These are phyloP conservation scores for Centroberyx gerrardi DNA, from an alignment of 2,797 vertebrate species.

Conservation along the genomic window DNA sequence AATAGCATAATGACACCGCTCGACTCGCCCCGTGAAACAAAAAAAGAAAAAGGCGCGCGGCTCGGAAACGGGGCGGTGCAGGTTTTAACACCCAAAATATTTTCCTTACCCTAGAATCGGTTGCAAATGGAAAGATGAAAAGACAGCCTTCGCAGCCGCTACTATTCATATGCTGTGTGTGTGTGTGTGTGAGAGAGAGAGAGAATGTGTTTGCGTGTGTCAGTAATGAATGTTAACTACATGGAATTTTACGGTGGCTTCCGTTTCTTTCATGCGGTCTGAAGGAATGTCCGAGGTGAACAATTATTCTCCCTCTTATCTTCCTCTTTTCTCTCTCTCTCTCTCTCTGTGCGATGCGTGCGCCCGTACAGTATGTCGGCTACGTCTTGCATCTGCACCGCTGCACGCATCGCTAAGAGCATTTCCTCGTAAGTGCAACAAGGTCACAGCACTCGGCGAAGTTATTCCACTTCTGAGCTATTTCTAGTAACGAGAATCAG, in stretches of 20 bases:
- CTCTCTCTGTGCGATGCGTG: background rate
- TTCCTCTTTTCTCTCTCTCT: background rate
- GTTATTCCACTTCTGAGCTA: conserved; percentile 52
- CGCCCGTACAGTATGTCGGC: no score
- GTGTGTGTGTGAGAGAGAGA: background rate
- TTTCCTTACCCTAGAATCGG: background rate
- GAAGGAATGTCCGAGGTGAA: background rate
- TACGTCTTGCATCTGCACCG: background rate
- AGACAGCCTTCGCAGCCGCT: conserved; percentile 3
- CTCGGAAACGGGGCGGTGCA: background rate
- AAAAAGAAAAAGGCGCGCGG: background rate
- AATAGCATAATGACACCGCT: conserved; percentile 10
- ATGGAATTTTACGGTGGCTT: conserved; percentile 32
- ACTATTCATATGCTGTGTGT: background rate
- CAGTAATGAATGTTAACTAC: background rate
- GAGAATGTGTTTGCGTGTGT: conserved; percentile 22
- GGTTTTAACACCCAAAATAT: conserved; percentile 1
- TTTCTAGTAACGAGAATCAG: conserved; percentile 38
- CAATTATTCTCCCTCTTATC: background rate
- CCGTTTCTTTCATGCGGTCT: background rate
- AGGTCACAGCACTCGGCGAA: conserved; percentile 54
- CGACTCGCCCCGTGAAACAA: conserved; percentile 15
- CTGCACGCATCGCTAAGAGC: background rate
- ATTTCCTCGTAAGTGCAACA: conserved; percentile 38
- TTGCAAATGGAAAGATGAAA: background rate